Evolutionary conservation across 2,113 vertebrate genomes (phyloP).

Genomic region (Chloroceryle aenea): DNA sequence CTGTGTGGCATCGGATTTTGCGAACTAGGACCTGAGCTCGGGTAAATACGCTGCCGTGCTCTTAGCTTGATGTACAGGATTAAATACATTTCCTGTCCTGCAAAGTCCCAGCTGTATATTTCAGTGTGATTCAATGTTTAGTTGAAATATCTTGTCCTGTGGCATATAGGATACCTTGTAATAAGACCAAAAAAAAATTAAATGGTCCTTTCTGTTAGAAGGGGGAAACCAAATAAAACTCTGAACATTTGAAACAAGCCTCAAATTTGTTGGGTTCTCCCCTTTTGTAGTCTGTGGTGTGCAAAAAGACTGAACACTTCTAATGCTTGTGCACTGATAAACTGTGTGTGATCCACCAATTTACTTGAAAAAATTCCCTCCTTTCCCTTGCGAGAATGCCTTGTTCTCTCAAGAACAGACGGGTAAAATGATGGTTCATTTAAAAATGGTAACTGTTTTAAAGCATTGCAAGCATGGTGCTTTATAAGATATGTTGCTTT

Average conservation of each 20-base stretch:
- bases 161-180: not conserved
- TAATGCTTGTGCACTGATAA: not conserved
- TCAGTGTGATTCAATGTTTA: not conserved
- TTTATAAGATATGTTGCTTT: conserved; percentile 84
- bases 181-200: not conserved
- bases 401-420: not conserved
- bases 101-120: not conserved
- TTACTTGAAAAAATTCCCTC: not conserved
- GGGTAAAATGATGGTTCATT: not conserved
- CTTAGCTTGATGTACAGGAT: not conserved
- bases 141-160: not conserved
- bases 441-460: conserved; percentile 44
- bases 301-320: not conserved
- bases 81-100: not conserved
- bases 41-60: not conserved
- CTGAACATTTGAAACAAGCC: not conserved
- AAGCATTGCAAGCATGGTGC: conserved; percentile 51
- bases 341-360: not conserved
- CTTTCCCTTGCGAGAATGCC: not conserved
- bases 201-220: not conserved
- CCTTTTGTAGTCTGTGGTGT: not conserved
- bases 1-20: not conserved
- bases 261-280: not conserved
- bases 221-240: not conserved
- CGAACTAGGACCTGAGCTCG: not conserved